Conservation (phyloP, 2,797 vertebrate genomes). For the Megalops cyprinoides region DNA sequence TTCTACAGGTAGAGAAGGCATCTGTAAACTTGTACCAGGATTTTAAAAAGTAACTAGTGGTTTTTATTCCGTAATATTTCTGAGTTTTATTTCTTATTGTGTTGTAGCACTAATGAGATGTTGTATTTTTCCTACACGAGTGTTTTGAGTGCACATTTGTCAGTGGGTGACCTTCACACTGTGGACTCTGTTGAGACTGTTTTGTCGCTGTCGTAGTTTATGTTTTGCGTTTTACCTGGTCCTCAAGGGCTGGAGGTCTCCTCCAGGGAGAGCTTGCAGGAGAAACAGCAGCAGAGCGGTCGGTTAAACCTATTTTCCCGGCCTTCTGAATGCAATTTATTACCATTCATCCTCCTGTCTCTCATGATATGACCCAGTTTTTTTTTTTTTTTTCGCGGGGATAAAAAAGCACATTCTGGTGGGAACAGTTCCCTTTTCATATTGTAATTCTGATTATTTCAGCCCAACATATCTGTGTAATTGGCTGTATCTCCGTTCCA, state of each 20-base stretch:
- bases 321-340: constrained; percentile 6
- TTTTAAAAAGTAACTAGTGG: neutral
- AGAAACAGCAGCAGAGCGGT: neutral
- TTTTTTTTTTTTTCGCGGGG: too few species aligned
- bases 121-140: neutral
- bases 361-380: constrained; percentile 10
- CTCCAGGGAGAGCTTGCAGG: too few species aligned
- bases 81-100: neutral
- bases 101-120: neutral
- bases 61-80: neutral
- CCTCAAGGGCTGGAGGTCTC: neutral
- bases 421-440: constrained; percentile 45
- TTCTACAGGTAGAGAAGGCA: neutral
- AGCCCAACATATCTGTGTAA: constrained; percentile 44
- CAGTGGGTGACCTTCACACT: neutral
- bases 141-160: neutral
- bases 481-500: constrained; percentile 39
- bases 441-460: constrained; percentile 49
- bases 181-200: neutral
- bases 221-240: constrained; percentile 1
- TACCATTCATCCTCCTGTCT: neutral
- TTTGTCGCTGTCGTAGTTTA: neutral
- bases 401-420: constrained; percentile 15
- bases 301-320: constrained; percentile 3
- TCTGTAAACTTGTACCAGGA: neutral